A percentile compares a stretch with the other conserved stretches of the same genome.
Conservation (phyloP, 1,140 invertebrate genomes). For the Monochamus saltuarius region DNA sequence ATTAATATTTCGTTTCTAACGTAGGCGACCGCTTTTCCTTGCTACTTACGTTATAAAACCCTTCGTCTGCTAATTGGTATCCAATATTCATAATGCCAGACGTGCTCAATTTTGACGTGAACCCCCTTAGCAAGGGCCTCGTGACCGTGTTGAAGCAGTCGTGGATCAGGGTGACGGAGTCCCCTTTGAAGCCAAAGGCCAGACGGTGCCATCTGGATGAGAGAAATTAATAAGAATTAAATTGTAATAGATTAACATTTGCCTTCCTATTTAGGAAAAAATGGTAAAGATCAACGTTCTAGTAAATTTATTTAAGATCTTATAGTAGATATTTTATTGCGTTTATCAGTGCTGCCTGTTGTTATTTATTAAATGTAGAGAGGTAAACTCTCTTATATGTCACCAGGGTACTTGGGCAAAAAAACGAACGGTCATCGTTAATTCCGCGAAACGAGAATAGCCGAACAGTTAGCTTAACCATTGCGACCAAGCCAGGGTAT, state of each 20-base stretch:
- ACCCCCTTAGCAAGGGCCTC: constrained; percentile 57
- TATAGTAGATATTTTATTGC: too few species aligned
- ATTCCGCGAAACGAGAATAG: too few species aligned
- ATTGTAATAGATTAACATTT: background rate
- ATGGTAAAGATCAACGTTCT: too few species aligned
- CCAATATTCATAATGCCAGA: constrained; percentile 74
- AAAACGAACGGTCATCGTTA: too few species aligned
- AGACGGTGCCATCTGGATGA: constrained; percentile 73
- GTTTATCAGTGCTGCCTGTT: too few species aligned
- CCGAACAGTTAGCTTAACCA: too few species aligned
- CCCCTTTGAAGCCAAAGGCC: constrained; percentile 75
- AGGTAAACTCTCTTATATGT: too few species aligned
- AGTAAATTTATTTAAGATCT: too few species aligned
- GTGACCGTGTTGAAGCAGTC: constrained; percentile 68
- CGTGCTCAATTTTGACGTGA: constrained; percentile 61
- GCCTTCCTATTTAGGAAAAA: too few species aligned
- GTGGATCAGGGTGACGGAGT: constrained; percentile 69
- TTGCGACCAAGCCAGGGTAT: too few species aligned
- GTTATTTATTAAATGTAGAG: too few species aligned
- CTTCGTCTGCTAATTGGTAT: constrained; percentile 67
- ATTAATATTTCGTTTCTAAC: background rate
- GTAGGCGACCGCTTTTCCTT: background rate
- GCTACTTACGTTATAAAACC: constrained; percentile 61
- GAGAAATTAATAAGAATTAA: constrained; percentile 11
- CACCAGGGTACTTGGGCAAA: too few species aligned